Base-by-base conservation (phyloP, 2,113 vertebrate genomes). In the Noturus placidus region DNA sequence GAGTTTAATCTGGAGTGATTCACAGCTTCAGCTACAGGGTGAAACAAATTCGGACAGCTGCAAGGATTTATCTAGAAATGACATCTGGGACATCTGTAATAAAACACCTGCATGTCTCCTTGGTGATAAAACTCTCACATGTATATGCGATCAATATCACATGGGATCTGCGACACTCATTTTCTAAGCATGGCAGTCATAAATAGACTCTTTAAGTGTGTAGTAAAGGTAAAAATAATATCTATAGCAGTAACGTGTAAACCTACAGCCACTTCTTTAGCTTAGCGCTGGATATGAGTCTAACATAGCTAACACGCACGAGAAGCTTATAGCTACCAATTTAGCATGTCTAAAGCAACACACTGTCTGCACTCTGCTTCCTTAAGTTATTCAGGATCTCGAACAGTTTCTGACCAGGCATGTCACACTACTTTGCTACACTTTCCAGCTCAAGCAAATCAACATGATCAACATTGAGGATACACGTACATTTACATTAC, bases 11-110 rank as follows among this genome's bases (percentile, higher is more conserved):
- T 6, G 14, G 65, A 25, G 33, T 42, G 30, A 77, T 38, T 27
- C 54, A 50, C 35, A 59, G 20, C 83, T 57, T 35, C 46, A 83
- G 42, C 50, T 84, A 33, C 25, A 42, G 52, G 77, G 4, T 33
- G 38, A 38, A 63, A 86, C 70, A 30, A 61, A 86, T 77, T 77
- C 14, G 50, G 74, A 61, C n/a, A 52, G n/a, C 61, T 78, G 27
- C 38, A 61, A 27, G 42, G 38, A 63, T 25, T 78, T 19, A 27
- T 50, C 38, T 15, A 17, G 38, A 76, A 76, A 7, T 22, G 13
- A 14, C 46, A 78, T 78, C 46, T 78, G 76, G 13, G 46, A 78
- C 27, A 19, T 33, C n/a, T 57, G 78, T 80, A 80, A 56, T 79
- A 56, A 20, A 50, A 78, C 30, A 50, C 4, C 74, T n/a, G 42